Percentiles rank a stretch among this genome's conserved stretches.
Conservation (phyloP, 1,140 invertebrate species). For the Eufriesea mexicana region DNA sequence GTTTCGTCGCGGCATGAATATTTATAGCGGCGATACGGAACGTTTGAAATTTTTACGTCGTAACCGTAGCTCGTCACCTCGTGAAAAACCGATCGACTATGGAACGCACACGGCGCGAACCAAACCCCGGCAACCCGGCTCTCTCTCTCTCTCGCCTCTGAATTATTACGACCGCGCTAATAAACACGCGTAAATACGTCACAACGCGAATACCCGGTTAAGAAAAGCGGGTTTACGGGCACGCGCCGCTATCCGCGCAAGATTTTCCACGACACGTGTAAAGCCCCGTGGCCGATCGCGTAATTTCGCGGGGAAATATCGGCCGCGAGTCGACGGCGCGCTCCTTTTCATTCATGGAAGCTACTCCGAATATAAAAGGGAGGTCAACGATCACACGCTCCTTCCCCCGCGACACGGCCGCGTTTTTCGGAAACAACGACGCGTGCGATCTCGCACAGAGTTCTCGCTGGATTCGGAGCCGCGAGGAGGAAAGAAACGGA, state of each 20-base stretch:
- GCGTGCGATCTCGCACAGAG: background rate
- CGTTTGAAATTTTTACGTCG: constrained; percentile 49
- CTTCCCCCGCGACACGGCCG: background rate
- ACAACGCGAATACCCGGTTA: background rate
- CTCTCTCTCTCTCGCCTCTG: background rate
- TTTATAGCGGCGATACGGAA: constrained; percentile 39
- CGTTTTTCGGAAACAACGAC: background rate
- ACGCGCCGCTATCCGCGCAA: background rate
- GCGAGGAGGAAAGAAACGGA: too few relatives aligned
- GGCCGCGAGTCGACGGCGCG: background rate
- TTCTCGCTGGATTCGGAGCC: too few relatives aligned
- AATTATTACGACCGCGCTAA: constrained; percentile 10
- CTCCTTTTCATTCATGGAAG: background rate
- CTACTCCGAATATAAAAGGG: background rate
- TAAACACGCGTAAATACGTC: background rate
- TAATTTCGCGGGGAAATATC: background rate
- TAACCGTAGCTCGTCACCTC: constrained; percentile 38
- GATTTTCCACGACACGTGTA: background rate
- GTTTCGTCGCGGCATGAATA: constrained; percentile 43
- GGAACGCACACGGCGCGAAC: background rate
- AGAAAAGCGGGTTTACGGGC: background rate
- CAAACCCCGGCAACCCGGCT: too few relatives aligned
- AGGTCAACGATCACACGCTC: background rate
- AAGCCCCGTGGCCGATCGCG: background rate
- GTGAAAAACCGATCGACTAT: constrained; percentile 29